These are phyloP conservation scores for Melitaea athalia DNA, from an alignment of 2,888 invertebrate genomes.

Conservation along the genomic window DNA sequence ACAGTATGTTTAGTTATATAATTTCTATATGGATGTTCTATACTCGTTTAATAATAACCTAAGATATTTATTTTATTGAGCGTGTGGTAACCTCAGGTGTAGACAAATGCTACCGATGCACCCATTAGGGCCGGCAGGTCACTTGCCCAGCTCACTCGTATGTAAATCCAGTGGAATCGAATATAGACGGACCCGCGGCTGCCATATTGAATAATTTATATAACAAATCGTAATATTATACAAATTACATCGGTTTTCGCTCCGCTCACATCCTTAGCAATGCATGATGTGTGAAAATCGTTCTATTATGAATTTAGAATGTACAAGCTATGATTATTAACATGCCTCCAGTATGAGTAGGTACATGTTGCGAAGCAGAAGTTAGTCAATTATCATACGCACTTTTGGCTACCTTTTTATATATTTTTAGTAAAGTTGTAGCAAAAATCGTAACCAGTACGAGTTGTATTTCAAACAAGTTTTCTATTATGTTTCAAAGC, in stretches of 20 bases:
- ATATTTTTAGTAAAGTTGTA: too few species aligned
- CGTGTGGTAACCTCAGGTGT: not conserved
- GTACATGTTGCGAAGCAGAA: not conserved
- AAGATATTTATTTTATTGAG: not conserved
- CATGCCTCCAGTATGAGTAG: not conserved
- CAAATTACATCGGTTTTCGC: slow-evolving; percentile 72
- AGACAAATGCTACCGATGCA: not conserved
- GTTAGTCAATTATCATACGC: too few species aligned
- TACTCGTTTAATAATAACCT: not conserved
- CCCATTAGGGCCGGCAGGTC: slow-evolving; percentile 13
- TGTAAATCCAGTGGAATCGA: slow-evolving; percentile 52
- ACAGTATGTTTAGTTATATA: too few species aligned
- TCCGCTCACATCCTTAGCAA: slow-evolving; percentile 49
- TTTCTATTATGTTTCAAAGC: too few species aligned
- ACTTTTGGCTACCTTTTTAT: too few species aligned
- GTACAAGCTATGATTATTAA: slow-evolving; percentile 6
- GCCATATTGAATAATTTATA: slow-evolving; percentile 75
- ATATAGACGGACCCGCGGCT: slow-evolving; percentile 59
- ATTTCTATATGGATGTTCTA: not conserved
- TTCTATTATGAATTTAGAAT: slow-evolving; percentile 36
- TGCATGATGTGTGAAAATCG: slow-evolving; percentile 34
- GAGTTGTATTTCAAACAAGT: too few species aligned
- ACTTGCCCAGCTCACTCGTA: slow-evolving; percentile 22
- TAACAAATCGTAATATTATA: slow-evolving; percentile 77
- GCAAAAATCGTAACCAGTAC: too few species aligned